These are phyloP conservation scores for Myioborus melanocephalus DNA, from an alignment of 2,797 vertebrate genomes.

Conservation along the genomic window DNA sequence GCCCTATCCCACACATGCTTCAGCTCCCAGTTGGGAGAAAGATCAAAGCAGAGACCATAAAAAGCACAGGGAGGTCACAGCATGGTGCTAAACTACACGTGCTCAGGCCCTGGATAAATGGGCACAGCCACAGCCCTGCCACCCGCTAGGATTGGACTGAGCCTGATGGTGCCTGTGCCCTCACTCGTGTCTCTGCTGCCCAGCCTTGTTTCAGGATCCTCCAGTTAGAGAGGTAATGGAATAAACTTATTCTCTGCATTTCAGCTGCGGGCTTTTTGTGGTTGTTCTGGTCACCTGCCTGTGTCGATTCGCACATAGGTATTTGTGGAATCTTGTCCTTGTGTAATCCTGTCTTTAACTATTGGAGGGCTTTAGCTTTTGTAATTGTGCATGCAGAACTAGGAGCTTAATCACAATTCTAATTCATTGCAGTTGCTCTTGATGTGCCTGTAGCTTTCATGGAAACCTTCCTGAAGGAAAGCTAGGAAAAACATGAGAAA, in stretches of 20 bases:
- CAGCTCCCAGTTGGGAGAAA: neutral
- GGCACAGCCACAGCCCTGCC: neutral
- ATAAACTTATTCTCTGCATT: neutral
- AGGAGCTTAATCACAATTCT: neutral
- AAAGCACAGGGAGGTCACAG: neutral
- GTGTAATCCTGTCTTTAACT: neutral
- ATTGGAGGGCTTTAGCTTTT: neutral
- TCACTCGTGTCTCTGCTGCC: neutral
- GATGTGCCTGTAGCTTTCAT: neutral
- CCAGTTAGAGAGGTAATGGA: fast-evolving
- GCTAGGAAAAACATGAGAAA: neutral
- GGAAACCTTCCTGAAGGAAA: neutral
- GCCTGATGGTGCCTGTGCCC: neutral
- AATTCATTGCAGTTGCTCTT: neutral
- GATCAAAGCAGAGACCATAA: neutral
- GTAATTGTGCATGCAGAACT: neutral
- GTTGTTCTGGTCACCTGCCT: neutral
- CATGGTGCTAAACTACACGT: fast-evolving
- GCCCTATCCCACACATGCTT: neutral
- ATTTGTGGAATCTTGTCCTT: neutral
- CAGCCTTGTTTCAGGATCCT: neutral
- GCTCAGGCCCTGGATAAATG: neutral
- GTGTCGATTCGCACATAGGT: fast-evolving
- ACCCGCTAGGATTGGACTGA: fast-evolving
- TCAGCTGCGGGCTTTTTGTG: neutral